A percentile compares a stretch with the other conserved stretches of the same genome.
Evolutionary conservation across 2,113 vertebrate species (phyloP).

Genomic region (Argyrosomus japonicus): DNA sequence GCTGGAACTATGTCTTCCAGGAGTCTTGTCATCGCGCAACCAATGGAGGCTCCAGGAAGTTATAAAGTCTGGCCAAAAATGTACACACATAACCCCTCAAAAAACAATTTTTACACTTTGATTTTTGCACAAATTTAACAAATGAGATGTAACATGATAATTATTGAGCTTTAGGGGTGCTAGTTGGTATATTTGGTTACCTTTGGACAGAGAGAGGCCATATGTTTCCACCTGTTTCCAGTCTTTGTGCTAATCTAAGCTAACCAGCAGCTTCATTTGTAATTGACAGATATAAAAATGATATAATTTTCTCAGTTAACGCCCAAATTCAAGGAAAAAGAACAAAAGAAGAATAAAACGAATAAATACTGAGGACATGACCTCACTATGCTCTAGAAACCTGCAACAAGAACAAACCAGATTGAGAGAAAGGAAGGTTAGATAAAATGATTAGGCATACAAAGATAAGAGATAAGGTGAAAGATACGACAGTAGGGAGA

Average conservation of each 20-base stretch:
- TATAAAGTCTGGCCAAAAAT: neutral
- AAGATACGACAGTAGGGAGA: slow-evolving; percentile 13
- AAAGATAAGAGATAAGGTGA: slow-evolving; percentile 39
- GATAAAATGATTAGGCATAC: slow-evolving; percentile 38
- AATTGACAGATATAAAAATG: neutral
- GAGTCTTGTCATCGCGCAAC: neutral
- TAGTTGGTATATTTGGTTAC: neutral
- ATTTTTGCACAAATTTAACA: neutral
- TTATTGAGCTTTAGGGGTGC: neutral
- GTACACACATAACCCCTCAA: neutral
- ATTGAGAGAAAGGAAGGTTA: slow-evolving; percentile 17
- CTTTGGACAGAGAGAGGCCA: neutral
- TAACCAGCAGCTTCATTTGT: neutral
- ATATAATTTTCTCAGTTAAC: neutral
- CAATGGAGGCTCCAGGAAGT: neutral
- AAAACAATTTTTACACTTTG: neutral
- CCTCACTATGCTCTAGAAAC: neutral
- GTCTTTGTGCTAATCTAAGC: neutral
- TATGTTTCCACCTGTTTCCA: neutral
- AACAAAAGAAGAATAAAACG: neutral
- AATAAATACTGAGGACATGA: slow-evolving; percentile 7
- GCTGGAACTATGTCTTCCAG: neutral
- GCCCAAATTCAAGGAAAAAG: neutral
- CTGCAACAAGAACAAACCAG: slow-evolving; percentile 2
- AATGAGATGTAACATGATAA: neutral